These are phyloP conservation scores for Drosophila fulvimacula DNA, from an alignment of 2,888 invertebrate genomes.

Conservation along the genomic window DNA sequence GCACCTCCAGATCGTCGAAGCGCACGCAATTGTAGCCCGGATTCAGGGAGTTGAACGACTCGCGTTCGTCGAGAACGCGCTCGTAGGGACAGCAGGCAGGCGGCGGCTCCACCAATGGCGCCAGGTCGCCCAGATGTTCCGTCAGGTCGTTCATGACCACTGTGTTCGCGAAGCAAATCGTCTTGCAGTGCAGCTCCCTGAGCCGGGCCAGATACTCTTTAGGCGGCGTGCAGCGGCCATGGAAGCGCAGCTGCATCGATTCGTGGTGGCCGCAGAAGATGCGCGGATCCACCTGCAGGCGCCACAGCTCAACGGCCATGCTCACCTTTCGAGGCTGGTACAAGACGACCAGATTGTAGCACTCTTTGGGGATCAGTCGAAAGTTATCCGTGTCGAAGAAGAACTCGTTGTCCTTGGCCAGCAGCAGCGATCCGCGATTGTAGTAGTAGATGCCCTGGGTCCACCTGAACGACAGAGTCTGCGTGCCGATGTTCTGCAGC, in stretches of 20 bases:
- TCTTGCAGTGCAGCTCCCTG: slow-evolving; percentile 41
- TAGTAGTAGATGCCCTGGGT: slow-evolving; percentile 64
- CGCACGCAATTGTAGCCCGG: slow-evolving; percentile 62
- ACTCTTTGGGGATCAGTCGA: slow-evolving; percentile 63
- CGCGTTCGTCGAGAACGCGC: slow-evolving; percentile 59
- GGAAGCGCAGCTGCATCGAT: slow-evolving; percentile 64
- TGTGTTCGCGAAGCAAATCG: slow-evolving; percentile 54
- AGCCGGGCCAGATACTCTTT: slow-evolving; percentile 63
- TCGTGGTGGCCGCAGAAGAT: slow-evolving; percentile 65
- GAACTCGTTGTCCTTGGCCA: slow-evolving; percentile 73
- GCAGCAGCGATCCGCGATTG: slow-evolving; percentile 57
- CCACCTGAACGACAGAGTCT: slow-evolving; percentile 73
- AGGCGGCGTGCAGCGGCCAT: slow-evolving; percentile 69
- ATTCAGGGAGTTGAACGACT: slow-evolving; percentile 60
- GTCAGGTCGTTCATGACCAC: slow-evolving; percentile 39
- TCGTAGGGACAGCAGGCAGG: slow-evolving; percentile 63
- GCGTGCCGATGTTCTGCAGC: slow-evolving; percentile 72
- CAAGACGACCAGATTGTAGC: slow-evolving; percentile 58
- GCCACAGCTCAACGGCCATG: slow-evolving; percentile 70
- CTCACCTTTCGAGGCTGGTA: slow-evolving; percentile 77
- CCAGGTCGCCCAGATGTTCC: slow-evolving; percentile 41
- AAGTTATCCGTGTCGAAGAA: slow-evolving; percentile 69
- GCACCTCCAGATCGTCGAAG: slow-evolving; percentile 66
- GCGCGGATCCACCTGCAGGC: slow-evolving; percentile 68
- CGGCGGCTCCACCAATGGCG: slow-evolving; percentile 52